These are phyloP conservation scores for Trichosurus vulpecula DNA, from an alignment of 2,797 vertebrate genomes.

Conservation along the genomic window DNA sequence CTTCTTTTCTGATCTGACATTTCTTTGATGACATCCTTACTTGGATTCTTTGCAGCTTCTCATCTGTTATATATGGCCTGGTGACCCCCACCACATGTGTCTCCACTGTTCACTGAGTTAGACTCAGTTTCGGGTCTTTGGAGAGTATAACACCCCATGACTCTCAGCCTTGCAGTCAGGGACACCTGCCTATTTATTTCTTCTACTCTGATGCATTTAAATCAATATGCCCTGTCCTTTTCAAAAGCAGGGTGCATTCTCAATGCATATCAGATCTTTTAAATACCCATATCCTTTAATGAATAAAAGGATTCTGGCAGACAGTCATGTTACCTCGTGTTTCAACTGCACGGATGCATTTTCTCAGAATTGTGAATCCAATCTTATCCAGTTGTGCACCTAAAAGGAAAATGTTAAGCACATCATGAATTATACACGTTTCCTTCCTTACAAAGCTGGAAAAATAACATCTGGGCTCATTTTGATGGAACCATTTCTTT, in stretches of 20 bases:
- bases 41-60: not conserved
- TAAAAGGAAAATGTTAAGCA: conserved; percentile 71
- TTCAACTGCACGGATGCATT: conserved; percentile 94
- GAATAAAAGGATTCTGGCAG: conserved; percentile 45
- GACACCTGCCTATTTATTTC: not conserved
- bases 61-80: not conserved
- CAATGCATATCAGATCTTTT: conserved; percentile 1
- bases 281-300: conserved; percentile 57
- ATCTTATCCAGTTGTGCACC: conserved; percentile 94
- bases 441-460: conserved; percentile 4
- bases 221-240: not conserved
- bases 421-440: not conserved
- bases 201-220: not conserved
- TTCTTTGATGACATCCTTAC: not conserved
- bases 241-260: not conserved
- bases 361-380: conserved; percentile 94
- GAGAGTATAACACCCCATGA: not conserved
- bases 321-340: conserved; percentile 88
- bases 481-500: conserved; percentile 27
- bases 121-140: not conserved
- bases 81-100: not conserved
- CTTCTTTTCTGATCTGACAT: not conserved
- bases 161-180: not conserved
- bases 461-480: conserved; percentile 7
- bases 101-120: not conserved